Evolutionary conservation across 2,113 vertebrate species (phyloP).

Genomic region (Poecile atricapillus): DNA sequence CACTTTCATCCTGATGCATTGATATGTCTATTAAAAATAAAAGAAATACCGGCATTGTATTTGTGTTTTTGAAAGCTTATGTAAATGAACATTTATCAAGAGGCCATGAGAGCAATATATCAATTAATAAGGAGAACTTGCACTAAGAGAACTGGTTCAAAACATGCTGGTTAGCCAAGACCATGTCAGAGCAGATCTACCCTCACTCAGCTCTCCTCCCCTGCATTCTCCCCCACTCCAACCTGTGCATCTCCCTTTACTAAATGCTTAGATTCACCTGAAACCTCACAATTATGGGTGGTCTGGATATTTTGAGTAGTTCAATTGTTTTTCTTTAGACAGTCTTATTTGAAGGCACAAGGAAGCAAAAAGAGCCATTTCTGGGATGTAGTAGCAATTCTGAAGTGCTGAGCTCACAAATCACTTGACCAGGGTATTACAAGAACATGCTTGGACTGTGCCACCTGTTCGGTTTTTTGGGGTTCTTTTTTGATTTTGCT

Average conservation of each 20-base stretch:
- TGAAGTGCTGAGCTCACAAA: background rate
- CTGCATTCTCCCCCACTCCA: background rate
- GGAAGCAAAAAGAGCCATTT: background rate
- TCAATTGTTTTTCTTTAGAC: background rate
- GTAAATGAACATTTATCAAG: background rate
- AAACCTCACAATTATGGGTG: background rate
- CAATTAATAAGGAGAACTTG: background rate
- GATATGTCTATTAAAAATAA: background rate
- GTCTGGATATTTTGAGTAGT: background rate
- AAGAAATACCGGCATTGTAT: background rate
- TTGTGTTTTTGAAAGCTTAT: background rate
- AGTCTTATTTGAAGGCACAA: background rate
- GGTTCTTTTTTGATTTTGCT: background rate
- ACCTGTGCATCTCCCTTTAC: background rate
- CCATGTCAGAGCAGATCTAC: background rate
- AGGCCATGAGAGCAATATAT: background rate
- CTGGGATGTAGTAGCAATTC: background rate
- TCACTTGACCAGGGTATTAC: background rate
- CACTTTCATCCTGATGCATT: background rate
- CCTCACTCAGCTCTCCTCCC: background rate
- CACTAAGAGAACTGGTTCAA: background rate
- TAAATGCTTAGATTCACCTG: background rate
- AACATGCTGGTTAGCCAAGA: background rate
- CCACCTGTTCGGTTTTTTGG: background rate
- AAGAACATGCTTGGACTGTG: accelerated